Evolutionary conservation across 2,113 vertebrate genomes (phyloP).

Genomic region (Hypanus sabinus): DNA sequence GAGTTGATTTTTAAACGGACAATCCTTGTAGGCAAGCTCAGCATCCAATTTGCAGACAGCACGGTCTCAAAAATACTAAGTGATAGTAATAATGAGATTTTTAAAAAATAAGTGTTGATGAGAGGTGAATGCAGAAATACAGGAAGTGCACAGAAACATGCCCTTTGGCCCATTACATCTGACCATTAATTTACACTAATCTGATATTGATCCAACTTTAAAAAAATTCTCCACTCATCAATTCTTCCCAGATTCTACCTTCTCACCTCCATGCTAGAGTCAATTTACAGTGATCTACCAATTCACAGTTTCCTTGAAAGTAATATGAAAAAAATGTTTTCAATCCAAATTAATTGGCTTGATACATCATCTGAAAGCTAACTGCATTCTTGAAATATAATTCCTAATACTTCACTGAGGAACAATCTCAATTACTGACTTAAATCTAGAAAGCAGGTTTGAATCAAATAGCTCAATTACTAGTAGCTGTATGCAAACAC

Average conservation of each 20-base stretch:
- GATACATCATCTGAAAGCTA: neutral
- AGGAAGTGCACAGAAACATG: no score
- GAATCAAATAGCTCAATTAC: neutral
- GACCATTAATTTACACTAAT: no score
- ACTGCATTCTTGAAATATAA: no score
- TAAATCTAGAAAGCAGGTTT: neutral
- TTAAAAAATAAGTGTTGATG: neutral
- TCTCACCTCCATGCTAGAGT: no score
- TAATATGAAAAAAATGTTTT: neutral
- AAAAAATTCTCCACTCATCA: no score
- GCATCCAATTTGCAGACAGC: neutral
- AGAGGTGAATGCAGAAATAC: no score
- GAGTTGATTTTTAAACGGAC: neutral
- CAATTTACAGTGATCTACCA: no score
- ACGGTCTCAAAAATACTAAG: neutral
- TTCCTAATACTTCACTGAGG: neutral
- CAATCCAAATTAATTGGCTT: neutral
- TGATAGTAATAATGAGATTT: neutral
- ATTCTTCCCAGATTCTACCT: no score
- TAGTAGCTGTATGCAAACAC: neutral
- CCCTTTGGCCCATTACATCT: no score
- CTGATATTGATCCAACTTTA: no score
- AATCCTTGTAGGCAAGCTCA: neutral
- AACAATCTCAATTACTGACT: neutral
- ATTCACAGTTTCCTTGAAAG: neutral